These are phyloP conservation scores for Brachionichthys hirsutus DNA, from an alignment of 2,113 vertebrate species.

Conservation along the genomic window DNA sequence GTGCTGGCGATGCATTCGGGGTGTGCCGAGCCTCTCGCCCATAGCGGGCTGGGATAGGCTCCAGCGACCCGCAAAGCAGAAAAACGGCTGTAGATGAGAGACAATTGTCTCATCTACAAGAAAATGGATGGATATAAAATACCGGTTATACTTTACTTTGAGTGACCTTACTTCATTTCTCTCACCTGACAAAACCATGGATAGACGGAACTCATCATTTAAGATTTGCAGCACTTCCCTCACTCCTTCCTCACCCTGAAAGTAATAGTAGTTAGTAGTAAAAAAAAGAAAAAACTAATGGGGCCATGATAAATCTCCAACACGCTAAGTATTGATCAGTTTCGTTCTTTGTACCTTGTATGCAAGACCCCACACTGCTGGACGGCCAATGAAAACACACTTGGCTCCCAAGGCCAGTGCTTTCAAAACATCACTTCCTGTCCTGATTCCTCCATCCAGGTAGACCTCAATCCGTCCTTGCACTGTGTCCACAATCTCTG, in stretches of 20 bases:
- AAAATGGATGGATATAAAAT: no score
- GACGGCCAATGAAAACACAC: slow-evolving; percentile 92
- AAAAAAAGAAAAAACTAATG: no score
- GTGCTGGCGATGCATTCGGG: no score
- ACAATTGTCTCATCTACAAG: no score
- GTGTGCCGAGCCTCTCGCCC: no score
- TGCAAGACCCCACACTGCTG: slow-evolving; percentile 90
- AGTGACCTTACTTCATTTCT: background rate
- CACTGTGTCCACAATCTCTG: slow-evolving; percentile 87
- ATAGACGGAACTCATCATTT: slow-evolving; percentile 86
- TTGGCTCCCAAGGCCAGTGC: slow-evolving; percentile 90
- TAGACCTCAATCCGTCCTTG: slow-evolving; percentile 87
- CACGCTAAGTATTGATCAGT: no score
- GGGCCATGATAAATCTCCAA: no score
- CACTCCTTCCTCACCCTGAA: slow-evolving; percentile 89
- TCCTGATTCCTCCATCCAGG: slow-evolving; percentile 89
- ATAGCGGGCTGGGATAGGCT: no score
- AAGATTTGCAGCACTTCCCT: slow-evolving; percentile 87
- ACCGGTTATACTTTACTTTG: background rate
- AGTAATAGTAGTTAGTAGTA: no score
- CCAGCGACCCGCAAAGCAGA: no score
- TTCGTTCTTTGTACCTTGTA: slow-evolving; percentile 83
- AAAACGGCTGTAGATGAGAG: no score
- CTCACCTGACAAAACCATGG: slow-evolving; percentile 89
- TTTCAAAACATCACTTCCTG: slow-evolving; percentile 90